Conservation (phyloP, 2,888 invertebrate species). For the Andricus curvator region DNA sequence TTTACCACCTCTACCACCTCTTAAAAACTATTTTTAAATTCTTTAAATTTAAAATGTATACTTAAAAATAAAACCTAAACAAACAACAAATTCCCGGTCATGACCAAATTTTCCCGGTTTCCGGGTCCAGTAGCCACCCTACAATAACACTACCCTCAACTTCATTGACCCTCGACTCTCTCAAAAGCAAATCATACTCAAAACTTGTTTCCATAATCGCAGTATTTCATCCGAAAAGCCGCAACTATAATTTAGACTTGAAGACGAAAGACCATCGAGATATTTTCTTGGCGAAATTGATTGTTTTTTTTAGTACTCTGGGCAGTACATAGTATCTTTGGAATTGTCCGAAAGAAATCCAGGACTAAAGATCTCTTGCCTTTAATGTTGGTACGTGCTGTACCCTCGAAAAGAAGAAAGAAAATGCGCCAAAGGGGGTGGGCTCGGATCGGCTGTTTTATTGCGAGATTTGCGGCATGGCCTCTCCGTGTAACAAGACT, state of each 20-base stretch:
- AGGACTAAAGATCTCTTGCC: conserved; percentile 46
- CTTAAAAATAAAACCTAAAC: no score
- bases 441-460: conserved; percentile 71
- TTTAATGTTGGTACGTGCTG: conserved; percentile 54
- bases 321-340: conserved; percentile 29
- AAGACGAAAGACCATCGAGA: background rate
- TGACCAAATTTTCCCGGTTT: no score
- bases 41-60: no score
- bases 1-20: no score
- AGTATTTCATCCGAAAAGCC: no score
- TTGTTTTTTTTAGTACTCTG: conserved; percentile 19
- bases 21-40: no score
- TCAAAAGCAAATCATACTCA: background rate
- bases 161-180: background rate
- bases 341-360: conserved; percentile 50
- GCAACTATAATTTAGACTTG: no score
- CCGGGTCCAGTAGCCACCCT: no score
- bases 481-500: conserved; percentile 76
- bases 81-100: no score
- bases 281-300: background rate
- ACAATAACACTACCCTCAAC: conserved; percentile 1
- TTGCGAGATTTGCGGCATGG: conserved; percentile 78
- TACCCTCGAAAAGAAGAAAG: conserved; percentile 1
- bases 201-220: no score
- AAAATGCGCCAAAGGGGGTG: conserved; percentile 52